Evolutionary conservation across 2,888 invertebrate genomes (phyloP).

Genomic region (Diplolepis rosae): DNA sequence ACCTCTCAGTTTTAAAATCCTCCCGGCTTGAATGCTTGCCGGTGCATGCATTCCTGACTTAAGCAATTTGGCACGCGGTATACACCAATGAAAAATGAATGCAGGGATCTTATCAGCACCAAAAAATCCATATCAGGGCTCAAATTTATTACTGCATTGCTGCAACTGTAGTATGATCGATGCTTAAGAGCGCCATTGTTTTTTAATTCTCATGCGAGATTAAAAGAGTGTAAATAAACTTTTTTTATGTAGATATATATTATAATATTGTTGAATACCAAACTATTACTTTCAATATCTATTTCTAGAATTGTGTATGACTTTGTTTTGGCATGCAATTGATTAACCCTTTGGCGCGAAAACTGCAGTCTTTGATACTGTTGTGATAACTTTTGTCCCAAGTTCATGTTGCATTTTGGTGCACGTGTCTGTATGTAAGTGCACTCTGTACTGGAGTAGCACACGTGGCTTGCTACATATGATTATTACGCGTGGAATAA

Average conservation of each 20-base stretch:
- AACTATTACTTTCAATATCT: background rate
- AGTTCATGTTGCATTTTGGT: conserved; percentile 26
- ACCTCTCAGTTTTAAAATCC: background rate
- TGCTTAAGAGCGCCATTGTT: background rate
- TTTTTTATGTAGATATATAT: background rate
- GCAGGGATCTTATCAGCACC: conserved; percentile 30
- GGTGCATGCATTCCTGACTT: background rate
- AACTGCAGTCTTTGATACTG: conserved; percentile 21
- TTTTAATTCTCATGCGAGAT: background rate
- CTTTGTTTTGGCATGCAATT: conserved; percentile 7
- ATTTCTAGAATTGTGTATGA: conserved; percentile 12
- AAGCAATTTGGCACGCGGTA: conserved; percentile 21
- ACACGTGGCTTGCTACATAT: conserved; percentile 46
- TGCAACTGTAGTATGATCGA: background rate
- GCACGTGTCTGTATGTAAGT: conserved; percentile 21
- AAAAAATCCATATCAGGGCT: background rate
- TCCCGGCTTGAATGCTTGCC: background rate
- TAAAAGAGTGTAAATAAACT: background rate
- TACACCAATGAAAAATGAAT: conserved; percentile 16
- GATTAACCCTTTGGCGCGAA: conserved; percentile 15
- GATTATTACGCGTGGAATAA: conserved; percentile 69
- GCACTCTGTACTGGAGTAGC: conserved; percentile 33
- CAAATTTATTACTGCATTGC: conserved; percentile 2
- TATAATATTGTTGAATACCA: conserved; percentile 3
- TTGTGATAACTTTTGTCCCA: conserved; percentile 26